A percentile compares a stretch with the other conserved stretches of the same genome.
phyloP scores from a whole-genome alignment of 2,888 invertebrate species.

The Thyatira batis region DNA sequence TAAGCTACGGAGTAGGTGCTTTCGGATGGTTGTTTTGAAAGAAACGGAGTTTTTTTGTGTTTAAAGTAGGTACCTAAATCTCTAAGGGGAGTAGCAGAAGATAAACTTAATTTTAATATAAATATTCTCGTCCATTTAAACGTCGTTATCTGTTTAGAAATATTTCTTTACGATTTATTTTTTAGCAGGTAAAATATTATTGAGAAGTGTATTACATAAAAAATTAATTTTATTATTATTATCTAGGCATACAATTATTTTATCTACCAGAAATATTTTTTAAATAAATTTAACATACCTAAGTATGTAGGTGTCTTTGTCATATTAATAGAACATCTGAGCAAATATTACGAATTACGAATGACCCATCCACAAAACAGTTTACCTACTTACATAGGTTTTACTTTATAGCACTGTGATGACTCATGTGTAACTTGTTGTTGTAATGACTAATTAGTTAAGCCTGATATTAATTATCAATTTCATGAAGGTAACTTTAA shows the following conservation, averaged over 20 bases:
- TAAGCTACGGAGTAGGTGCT: no score
- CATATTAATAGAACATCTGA: background rate
- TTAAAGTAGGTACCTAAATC: no score
- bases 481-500: background rate
- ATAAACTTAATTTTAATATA: no score
- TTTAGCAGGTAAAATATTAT: no score
- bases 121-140: no score
- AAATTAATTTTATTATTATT: background rate
- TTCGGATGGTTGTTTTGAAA: no score
- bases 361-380: background rate
- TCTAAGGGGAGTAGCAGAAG: no score
- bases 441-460: background rate
- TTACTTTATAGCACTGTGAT: background rate
- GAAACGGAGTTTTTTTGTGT: no score
- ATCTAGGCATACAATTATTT: background rate
- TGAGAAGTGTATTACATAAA: background rate
- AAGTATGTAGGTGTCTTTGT: background rate
- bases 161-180: no score
- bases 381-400: background rate
- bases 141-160: no score
- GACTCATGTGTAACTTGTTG: background rate
- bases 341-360: background rate
- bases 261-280: no score
- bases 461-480: background rate
- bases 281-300: background rate